Percentiles rank a stretch among this genome's conserved stretches.
phyloP scores from a whole-genome alignment of 2,797 vertebrate genomes.

The Arvicola amphibius region DNA sequence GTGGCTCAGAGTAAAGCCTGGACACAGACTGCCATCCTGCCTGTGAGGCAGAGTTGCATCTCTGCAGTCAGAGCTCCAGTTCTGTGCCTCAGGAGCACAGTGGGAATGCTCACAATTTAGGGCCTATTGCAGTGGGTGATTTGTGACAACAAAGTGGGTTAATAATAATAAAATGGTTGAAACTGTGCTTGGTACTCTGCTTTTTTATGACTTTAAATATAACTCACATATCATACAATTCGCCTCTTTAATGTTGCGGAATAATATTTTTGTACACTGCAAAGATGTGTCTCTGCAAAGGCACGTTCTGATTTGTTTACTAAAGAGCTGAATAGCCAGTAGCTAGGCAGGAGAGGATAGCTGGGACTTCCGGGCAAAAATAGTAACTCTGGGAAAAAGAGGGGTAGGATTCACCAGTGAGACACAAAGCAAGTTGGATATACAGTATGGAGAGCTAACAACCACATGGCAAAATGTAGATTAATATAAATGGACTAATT shows the following conservation, averaged over 20 bases:
- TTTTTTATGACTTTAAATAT: slow-evolving; percentile 1
- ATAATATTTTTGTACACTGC: not conserved
- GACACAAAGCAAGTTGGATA: not conserved
- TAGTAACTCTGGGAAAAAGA: not conserved
- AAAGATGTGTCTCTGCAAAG: not conserved
- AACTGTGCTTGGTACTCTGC: not conserved
- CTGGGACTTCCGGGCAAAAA: not conserved
- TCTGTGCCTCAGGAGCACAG: not conserved
- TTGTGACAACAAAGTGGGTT: slow-evolving; percentile 17
- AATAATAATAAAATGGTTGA: slow-evolving; percentile 3
- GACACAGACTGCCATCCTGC: not conserved
- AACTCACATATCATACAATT: not conserved
- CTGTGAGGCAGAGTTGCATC: accelerated
- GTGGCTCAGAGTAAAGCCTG: not conserved
- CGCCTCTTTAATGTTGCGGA: not conserved
- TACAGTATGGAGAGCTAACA: not conserved
- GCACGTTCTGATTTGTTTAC: not conserved
- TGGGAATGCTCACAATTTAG: not conserved
- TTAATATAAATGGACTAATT: not conserved
- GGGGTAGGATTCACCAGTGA: not conserved
- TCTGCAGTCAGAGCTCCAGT: not conserved
- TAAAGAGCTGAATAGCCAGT: not conserved
- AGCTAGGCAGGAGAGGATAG: not conserved
- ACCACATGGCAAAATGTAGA: not conserved
- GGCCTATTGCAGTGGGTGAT: not conserved